A percentile compares a stretch with the other conserved stretches of the same genome.
Conservation (phyloP, 2,888 invertebrate genomes). For the Epirrhoe tristata region DNA sequence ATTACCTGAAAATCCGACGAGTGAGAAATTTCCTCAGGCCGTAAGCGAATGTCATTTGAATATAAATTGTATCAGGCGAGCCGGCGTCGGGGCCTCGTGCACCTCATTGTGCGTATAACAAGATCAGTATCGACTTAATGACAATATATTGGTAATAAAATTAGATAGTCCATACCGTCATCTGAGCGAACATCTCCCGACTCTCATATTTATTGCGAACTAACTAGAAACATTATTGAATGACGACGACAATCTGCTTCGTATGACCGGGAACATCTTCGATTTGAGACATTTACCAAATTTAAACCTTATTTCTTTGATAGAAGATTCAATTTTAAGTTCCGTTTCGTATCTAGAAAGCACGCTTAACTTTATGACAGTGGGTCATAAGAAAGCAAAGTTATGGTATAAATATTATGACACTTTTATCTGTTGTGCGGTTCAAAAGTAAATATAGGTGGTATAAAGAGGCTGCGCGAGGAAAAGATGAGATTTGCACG, state of each 20-base stretch:
- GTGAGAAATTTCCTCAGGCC: constrained; percentile 79
- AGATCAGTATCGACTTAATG: constrained; percentile 86
- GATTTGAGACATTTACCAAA: constrained; percentile 55
- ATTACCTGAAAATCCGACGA: constrained; percentile 81
- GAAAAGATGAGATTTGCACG: constrained; percentile 62
- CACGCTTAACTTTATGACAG: constrained; percentile 75
- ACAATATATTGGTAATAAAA: constrained; percentile 86
- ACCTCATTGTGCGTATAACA: constrained; percentile 84
- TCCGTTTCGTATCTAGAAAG: constrained; percentile 63
- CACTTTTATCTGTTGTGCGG: constrained; percentile 79
- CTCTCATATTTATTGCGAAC: constrained; percentile 82
- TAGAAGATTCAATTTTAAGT: constrained; percentile 59
- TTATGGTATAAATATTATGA: constrained; percentile 84
- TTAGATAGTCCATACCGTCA: constrained; percentile 83
- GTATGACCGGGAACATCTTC: constrained; percentile 65
- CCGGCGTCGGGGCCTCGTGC: constrained; percentile 65
- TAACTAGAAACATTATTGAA: constrained; percentile 83
- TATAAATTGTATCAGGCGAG: constrained; percentile 79
- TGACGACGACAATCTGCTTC: constrained; percentile 69
- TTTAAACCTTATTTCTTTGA: constrained; percentile 65
- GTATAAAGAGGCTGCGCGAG: constrained; percentile 56
- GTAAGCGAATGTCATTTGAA: constrained; percentile 83
- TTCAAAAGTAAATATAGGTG: constrained; percentile 77
- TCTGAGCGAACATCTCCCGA: constrained; percentile 73
- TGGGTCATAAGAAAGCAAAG: constrained; percentile 80